These are phyloP conservation scores for Liasis olivaceus DNA, from an alignment of 2,797 vertebrate species.

Conservation along the genomic window DNA sequence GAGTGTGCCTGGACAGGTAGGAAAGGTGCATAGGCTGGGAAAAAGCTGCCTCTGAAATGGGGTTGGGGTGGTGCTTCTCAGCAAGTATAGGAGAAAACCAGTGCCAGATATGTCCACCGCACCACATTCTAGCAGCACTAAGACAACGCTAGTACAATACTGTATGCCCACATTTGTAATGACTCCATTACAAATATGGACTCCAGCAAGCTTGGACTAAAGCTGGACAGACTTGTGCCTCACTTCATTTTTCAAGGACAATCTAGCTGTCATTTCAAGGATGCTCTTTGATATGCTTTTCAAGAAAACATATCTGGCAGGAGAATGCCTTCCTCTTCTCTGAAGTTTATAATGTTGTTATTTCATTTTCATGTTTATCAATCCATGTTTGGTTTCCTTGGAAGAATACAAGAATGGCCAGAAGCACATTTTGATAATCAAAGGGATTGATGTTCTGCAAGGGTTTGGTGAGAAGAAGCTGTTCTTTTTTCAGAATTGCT, in stretches of 20 bases:
- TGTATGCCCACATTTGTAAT: no score
- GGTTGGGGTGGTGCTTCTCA: not conserved
- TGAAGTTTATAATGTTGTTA: not conserved
- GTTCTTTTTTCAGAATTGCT: not conserved
- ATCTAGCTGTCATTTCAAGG: slow-evolving; percentile 31
- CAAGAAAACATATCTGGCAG: not conserved
- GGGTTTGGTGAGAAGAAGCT: not conserved
- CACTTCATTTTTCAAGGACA: slow-evolving; percentile 44
- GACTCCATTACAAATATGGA: no score
- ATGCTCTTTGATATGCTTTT: slow-evolving; percentile 19
- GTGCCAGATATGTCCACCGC: slow-evolving; percentile 44
- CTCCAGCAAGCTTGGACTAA: slow-evolving; percentile 48
- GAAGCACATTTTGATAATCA: not conserved
- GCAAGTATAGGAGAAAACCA: not conserved
- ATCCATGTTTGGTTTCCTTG: not conserved
- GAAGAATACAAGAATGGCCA: not conserved
- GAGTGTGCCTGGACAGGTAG: not conserved
- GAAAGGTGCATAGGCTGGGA: not conserved
- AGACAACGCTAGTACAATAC: slow-evolving; percentile 40
- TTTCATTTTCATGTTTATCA: not conserved
- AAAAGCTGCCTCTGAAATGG: slow-evolving; percentile 27
- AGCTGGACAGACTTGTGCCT: slow-evolving; percentile 28
- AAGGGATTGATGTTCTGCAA: not conserved
- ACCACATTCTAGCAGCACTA: not conserved
- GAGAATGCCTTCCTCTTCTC: not conserved